phyloP scores from a whole-genome alignment of 2,113 vertebrate genomes.

The Sus scrofa region DNA sequence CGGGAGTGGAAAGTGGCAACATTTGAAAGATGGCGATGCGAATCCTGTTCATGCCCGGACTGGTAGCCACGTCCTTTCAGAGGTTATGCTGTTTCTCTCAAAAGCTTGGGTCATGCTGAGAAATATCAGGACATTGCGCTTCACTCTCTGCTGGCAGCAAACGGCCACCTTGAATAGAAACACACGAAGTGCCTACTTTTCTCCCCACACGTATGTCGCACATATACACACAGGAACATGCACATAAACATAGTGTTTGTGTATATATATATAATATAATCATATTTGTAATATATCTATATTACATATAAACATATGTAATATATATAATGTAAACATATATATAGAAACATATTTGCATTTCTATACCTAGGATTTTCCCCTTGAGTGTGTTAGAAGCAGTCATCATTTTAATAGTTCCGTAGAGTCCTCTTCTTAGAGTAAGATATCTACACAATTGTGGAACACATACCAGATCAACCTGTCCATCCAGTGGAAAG shows the following conservation, averaged over 20 bases:
- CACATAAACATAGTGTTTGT: no score
- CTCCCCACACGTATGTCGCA: no score
- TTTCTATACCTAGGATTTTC: background rate
- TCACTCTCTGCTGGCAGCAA: background rate
- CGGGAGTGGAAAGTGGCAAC: background rate
- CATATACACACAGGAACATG: background rate
- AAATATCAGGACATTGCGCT: background rate
- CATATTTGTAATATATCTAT: no score
- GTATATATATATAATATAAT: no score
- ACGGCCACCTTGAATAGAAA: no score
- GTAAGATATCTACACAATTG: background rate
- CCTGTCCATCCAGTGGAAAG: background rate
- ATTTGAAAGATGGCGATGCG: background rate
- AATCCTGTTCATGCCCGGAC: background rate
- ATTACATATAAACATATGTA: background rate
- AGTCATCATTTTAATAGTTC: background rate
- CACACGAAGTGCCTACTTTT: background rate
- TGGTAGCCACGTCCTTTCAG: background rate
- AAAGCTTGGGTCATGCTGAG: background rate
- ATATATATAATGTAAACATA: no score
- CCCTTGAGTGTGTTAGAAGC: background rate
- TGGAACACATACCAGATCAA: background rate
- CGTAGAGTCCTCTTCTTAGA: background rate
- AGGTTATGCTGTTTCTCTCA: fast-evolving
- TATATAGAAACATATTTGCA: background rate